Percentiles rank a stretch among this genome's conserved stretches.
phyloP scores from a whole-genome alignment of 2,797 vertebrate species.

The Cuculus canorus region DNA sequence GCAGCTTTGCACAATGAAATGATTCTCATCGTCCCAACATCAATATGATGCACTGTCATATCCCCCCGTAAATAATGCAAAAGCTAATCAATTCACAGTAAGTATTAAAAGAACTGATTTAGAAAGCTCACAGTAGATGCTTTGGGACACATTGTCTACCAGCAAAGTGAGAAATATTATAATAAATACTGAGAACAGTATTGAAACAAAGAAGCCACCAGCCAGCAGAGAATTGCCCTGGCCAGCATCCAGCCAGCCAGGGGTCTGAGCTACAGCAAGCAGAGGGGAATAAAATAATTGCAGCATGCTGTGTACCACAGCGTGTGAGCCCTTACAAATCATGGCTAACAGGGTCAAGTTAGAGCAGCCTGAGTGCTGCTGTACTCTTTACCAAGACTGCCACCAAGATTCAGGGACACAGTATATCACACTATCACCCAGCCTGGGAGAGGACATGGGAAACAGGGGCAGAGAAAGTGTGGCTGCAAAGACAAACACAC shows the following conservation, averaged over 20 bases:
- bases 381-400: accelerated
- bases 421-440: accelerated
- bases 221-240: not conserved
- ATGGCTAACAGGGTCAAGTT: not conserved
- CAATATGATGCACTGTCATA: not conserved
- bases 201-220: not conserved
- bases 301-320: not conserved
- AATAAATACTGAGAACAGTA: not conserved
- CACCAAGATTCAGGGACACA: not conserved
- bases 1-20: not conserved
- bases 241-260: not conserved
- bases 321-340: not conserved
- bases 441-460: not conserved
- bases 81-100: not conserved
- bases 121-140: not conserved
- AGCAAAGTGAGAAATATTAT: not conserved
- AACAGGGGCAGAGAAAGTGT: not conserved
- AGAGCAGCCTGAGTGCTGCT: not conserved
- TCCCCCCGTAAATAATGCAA: not conserved
- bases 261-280: not conserved
- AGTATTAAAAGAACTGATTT: not conserved
- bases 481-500: not conserved
- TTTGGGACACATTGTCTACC: not conserved
- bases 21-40: not conserved
- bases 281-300: not conserved